phyloP scores from a whole-genome alignment of 2,113 vertebrate species.

The Puma concolor region DNA sequence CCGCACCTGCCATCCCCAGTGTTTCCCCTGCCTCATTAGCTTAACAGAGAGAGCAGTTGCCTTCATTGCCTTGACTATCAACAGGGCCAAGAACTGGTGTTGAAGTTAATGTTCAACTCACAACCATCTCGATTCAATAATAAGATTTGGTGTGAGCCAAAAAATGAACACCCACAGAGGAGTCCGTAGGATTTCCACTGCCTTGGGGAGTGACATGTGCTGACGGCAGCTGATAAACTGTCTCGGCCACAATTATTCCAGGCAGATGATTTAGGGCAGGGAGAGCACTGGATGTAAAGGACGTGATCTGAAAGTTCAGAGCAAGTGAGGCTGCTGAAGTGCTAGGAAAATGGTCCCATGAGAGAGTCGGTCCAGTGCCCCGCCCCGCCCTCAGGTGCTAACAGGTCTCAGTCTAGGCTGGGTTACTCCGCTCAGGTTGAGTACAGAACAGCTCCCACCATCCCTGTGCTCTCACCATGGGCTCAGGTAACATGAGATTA shows the following conservation, averaged over 20 bases:
- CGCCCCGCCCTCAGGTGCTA: too few species aligned
- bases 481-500: slow-evolving; percentile 29
- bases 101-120: slow-evolving; percentile 53
- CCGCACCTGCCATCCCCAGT: slow-evolving; percentile 28
- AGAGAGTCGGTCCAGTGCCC: not conserved
- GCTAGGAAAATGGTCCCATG: not conserved
- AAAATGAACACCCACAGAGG: not conserved
- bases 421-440: not conserved
- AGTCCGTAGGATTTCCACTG: fast-evolving
- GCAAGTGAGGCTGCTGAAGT: fast-evolving
- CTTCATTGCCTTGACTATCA: slow-evolving; percentile 23
- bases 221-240: not conserved
- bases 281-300: not conserved
- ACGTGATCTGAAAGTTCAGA: not conserved
- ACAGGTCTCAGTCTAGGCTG: not conserved
- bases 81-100: not conserved
- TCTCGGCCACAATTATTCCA: not conserved
- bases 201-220: not conserved
- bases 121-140: not conserved
- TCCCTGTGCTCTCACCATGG: not conserved
- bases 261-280: not conserved
- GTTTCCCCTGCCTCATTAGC: slow-evolving; percentile 8
- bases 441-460: not conserved
- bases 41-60: slow-evolving; percentile 38
- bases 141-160: not conserved